These are phyloP conservation scores for Drosophila mayri DNA, from an alignment of 1,140 invertebrate genomes.

Conservation along the genomic window DNA sequence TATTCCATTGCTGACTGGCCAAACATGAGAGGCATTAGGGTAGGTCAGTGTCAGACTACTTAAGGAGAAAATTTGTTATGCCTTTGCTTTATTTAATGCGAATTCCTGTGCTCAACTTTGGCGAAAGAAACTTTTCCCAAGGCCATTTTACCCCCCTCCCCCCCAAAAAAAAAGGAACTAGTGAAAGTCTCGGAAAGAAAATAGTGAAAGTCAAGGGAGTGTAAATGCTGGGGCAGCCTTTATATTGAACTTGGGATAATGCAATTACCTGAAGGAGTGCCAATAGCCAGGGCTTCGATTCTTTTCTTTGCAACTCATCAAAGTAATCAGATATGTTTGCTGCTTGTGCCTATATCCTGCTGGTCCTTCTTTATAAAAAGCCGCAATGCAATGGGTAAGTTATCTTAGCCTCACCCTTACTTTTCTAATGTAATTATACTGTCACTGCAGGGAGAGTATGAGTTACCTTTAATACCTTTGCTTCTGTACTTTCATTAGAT, in stretches of 20 bases:
- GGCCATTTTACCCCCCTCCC: conserved; percentile 19
- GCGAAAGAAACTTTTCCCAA: conserved; percentile 67
- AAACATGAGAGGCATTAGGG: conserved; percentile 75
- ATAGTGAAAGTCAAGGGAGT: conserved; percentile 43
- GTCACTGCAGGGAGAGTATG: neutral
- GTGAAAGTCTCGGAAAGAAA: conserved; percentile 46
- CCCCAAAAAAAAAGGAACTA: conserved; percentile 36
- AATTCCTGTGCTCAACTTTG: conserved; percentile 64
- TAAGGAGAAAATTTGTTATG: conserved; percentile 59
- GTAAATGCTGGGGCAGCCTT: conserved; percentile 4
- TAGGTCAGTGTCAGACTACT: conserved; percentile 78
- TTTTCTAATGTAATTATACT: conserved; percentile 3
- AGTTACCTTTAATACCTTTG: neutral
- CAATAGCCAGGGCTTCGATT: neutral
- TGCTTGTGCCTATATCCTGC: too few species aligned
- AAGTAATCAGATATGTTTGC: conserved; percentile 2
- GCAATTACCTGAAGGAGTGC: conserved; percentile 23
- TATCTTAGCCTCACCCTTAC: neutral
- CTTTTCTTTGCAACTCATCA: neutral
- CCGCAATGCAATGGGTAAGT: neutral
- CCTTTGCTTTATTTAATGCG: conserved; percentile 57
- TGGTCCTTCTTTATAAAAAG: neutral
- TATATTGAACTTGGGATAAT: conserved; percentile 32
- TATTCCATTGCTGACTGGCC: conserved; percentile 68
- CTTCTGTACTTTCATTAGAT: neutral